Base-by-base conservation (phyloP, 1,140 invertebrate species). In the Lucilia sericata region DNA sequence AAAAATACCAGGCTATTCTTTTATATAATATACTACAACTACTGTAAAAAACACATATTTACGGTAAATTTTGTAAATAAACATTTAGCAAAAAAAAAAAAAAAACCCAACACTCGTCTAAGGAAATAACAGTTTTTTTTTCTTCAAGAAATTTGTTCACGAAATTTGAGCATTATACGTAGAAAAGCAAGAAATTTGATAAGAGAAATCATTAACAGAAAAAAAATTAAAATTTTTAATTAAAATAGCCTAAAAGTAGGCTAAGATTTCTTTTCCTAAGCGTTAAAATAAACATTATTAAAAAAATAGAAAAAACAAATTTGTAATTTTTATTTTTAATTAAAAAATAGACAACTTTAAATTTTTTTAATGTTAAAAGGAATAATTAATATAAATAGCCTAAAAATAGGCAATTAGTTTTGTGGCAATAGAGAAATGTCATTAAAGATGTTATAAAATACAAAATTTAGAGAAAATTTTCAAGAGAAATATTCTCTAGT, bases 51-150 rank as follows among this genome's bases (percentile, higher is more conserved):
- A 60, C 14, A 60, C 14, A 60, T 60, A 60, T 60, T 60, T 60
- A 60, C 55, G 55, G 55, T 60, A 60, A 60, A 60, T 60, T 60
- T 60, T 60, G 55, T 60, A 60, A 60, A 60, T 60, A 60, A 60
- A 60, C 55, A 60, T 60, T 60, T 60, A 60, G 12, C 55, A 60
- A 60, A 14, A 60, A n/a, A n/a, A n/a, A n/a, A n/a, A n/a, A n/a
- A n/a, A 60, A 14, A 14, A 3, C 49, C 51, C 5, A 12, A 5
- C 51, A 60, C 13, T 5, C 51, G 13, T 12, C 55, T n/a, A 60
- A n/a, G 12, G 12, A 55, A 30, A 30, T 30, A 30, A 30, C 25
- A 30, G 25, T 30, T 30, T 30, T 30, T 30, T 30, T 30, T 30
- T 30, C n/a, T n/a, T n/a, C n/a, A 30, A 60, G 14, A 60, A 60